Evolutionary conservation across 2,797 vertebrate genomes (phyloP), one percentile per base, ranked within the genome.

Genomic region (Taeniopygia guttata): DNA sequence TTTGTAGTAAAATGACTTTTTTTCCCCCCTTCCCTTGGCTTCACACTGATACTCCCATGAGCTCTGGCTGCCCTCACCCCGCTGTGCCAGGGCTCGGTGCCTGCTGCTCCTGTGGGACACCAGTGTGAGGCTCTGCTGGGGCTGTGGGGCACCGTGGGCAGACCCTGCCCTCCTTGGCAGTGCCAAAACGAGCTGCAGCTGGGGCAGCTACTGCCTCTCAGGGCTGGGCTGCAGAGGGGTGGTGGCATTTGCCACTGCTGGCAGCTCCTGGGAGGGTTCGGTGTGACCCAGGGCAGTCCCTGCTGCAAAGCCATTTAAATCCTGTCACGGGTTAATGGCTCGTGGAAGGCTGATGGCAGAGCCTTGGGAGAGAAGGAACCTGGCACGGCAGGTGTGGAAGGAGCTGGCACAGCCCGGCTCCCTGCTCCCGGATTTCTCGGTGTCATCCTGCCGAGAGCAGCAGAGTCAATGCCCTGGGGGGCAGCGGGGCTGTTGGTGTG

Each of bases 371-470:
- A 42, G 68, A 30, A 32, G 87, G 70, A 43, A 3, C 42, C 42
- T 56, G 89, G 51, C 38, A 1, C 2, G 42, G 16, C 56, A 17
- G 76, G 51, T 13, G 30, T 10, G 16, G 40, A 5, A 69, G 60
- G 64, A 1, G 9, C 54, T 51, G 19, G 20, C 2, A 3, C 75
- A 46, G 77, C 70, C 60, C 0, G 0, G 25, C 48, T 62, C 13
- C 1, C 0, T 12, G 51, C 5, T 29, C 55, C 0, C 0, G 15
- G 25, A 3, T 58, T 54, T 79, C 70, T 49, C 0, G 0, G 7
- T 1, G 73, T 9, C 1, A 7, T 32, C 77, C 36, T 2, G 2
- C 26, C 0, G 0, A 18, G 21, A 38, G 42, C 36, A 63, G 66
- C 0, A 5, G 55, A n/a, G 25, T n/a, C 2, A 0, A 46, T 3